Evolutionary conservation across 2,888 invertebrate species (phyloP).

Genomic region (Athetis lepigone): DNA sequence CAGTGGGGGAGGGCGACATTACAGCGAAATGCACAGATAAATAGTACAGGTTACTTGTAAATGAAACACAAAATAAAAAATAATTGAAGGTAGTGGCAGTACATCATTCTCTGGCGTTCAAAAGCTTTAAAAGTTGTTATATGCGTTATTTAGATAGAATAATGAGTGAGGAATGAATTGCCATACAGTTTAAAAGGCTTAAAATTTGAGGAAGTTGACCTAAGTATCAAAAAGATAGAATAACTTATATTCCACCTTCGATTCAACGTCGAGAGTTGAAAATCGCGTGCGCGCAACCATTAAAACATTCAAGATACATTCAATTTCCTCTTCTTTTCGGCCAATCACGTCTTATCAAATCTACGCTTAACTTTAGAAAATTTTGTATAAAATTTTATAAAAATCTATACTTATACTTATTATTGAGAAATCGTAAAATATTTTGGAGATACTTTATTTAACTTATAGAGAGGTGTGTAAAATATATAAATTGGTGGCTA

Average conservation of each 20-base stretch:
- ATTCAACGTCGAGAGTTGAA: background rate
- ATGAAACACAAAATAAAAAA: no score
- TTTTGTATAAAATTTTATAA: slow-evolving; percentile 20
- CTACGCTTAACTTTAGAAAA: slow-evolving; percentile 5
- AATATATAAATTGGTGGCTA: background rate
- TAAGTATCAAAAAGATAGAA: background rate
- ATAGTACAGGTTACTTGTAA: no score
- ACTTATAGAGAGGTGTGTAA: slow-evolving; percentile 1
- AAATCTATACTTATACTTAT: slow-evolving; percentile 9
- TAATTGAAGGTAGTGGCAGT: no score
- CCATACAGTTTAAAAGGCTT: no score
- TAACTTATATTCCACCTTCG: background rate
- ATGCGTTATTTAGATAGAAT: no score
- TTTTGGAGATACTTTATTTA: slow-evolving; percentile 29
- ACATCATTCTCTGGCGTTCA: no score
- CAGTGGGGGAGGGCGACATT: no score
- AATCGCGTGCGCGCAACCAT: background rate
- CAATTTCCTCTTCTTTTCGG: background rate
- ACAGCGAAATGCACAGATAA: no score
- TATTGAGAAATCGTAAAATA: background rate
- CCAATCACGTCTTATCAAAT: background rate
- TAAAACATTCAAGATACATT: no score
- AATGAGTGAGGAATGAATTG: no score
- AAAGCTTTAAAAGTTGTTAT: no score
- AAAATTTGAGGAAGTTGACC: background rate